Evolutionary conservation across 1,140 invertebrate species (phyloP).

Genomic region (Lysiphlebus fabarum): DNA sequence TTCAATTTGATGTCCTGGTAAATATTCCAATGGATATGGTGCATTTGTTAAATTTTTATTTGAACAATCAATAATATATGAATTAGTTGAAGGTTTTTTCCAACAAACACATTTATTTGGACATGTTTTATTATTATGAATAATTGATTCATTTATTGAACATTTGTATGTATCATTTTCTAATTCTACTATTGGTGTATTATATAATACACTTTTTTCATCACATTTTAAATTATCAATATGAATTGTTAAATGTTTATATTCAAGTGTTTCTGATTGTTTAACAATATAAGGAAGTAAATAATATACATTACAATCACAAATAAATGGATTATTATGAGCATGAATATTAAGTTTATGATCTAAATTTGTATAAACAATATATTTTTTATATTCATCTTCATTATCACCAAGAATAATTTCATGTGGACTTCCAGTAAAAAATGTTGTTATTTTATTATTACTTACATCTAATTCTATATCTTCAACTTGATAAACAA

Average conservation of each 20-base stretch:
- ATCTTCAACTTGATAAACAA: too few relatives aligned
- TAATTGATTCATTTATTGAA: slow-evolving; percentile 26
- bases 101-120: slow-evolving; percentile 54
- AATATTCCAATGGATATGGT: slow-evolving; percentile 39
- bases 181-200: slow-evolving; percentile 28
- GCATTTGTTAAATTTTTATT: slow-evolving; percentile 41
- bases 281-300: slow-evolving; percentile 56
- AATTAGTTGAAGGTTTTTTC: slow-evolving; percentile 45
- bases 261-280: slow-evolving; percentile 36
- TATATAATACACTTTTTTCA: slow-evolving; percentile 31
- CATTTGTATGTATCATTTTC: slow-evolving; percentile 34
- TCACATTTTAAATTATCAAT: slow-evolving; percentile 49
- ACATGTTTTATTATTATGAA: slow-evolving; percentile 37
- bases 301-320: slow-evolving; percentile 61
- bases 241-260: slow-evolving; percentile 45
- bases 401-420: too few relatives aligned
- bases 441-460: too few relatives aligned
- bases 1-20: slow-evolving; percentile 40
- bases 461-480: too few relatives aligned
- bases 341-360: slow-evolving; percentile 43
- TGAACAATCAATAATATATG: slow-evolving; percentile 58
- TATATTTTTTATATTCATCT: too few relatives aligned
- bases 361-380: too few relatives aligned
- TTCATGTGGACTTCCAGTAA: too few relatives aligned
- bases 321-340: slow-evolving; percentile 64